Base-by-base conservation (phyloP, 1,140 invertebrate species). In the Muscidifurax raptorellus region DNA sequence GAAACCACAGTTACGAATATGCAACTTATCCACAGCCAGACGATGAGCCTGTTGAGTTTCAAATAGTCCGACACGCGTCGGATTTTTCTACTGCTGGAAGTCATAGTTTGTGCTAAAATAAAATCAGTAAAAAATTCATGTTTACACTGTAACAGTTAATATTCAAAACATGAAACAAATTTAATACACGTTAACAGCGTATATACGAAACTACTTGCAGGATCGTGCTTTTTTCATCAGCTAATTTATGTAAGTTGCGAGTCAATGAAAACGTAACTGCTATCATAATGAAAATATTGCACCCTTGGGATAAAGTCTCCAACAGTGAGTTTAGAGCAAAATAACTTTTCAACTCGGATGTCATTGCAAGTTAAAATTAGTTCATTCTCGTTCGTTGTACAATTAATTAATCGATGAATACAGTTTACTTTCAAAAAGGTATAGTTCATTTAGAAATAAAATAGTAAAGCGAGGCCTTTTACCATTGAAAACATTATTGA, bases 11-110 rank as follows among this genome's bases (percentile, higher is more conserved):
- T 87, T 32, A 83, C 74, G 27, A 90, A 18, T 12, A 86, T 76
- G 59, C 87, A 87, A 74, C 88, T 83, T 27, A 91, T 86, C 88
- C 87, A 89, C 30, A 90, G 77, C 87, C 89, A 90, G 30, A 83
- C 78, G 18, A 88, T 80, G 13, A 89, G 74, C 67, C 88, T 86
- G 71, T 83, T 67, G 52, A 88, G 72, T 64, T 71, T 79, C 15
- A 82, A 25, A 27, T 64, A 67, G 40, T 80, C 82, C 76, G 85
- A 86, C 67, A 84, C 67, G 25, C 81, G 59, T 36, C 77, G 87
- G 10, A 59, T 22, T 84, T 72, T 89, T 84, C 83, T 85, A 72
- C 85, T 83, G 64, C 80, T 81, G 1, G 79, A 79, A 18, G 75
- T 30, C 87, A 89, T 89, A 7, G n/a, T 87, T 32, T 22, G n/a